Percentiles rank a stretch among this genome's conserved stretches.
Conservation (phyloP, 2,888 invertebrate genomes). For the Metalampra italica region DNA sequence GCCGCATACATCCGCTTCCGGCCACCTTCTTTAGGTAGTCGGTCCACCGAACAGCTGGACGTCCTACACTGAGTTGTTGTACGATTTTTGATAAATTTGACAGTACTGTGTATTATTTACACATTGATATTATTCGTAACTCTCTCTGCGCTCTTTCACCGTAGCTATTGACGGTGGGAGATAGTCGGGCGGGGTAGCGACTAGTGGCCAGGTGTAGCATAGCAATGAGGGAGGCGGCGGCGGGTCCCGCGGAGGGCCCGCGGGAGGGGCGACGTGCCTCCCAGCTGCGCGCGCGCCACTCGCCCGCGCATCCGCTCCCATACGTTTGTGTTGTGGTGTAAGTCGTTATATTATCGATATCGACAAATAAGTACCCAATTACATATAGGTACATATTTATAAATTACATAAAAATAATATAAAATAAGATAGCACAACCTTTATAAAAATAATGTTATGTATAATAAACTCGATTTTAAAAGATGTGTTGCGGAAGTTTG, state of each 20-base stretch:
- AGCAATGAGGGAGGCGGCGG: slow-evolving; percentile 25
- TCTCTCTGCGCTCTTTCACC: not conserved
- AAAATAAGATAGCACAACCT: too few relatives aligned
- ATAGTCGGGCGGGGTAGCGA: not conserved
- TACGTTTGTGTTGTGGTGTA: too few relatives aligned
- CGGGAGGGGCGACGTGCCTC: slow-evolving; percentile 44
- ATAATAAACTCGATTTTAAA: too few relatives aligned
- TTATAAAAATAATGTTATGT: too few relatives aligned
- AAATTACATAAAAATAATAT: not conserved
- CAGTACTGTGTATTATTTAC: too few relatives aligned
- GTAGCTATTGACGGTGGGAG: not conserved
- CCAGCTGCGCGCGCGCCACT: slow-evolving; percentile 40
- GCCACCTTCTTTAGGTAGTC: too few relatives aligned
- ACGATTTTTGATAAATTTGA: too few relatives aligned
- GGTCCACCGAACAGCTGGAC: too few relatives aligned
- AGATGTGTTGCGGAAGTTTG: too few relatives aligned
- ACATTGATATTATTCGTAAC: not conserved
- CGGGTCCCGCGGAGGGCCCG: slow-evolving; percentile 24
- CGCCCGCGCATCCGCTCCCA: slow-evolving; percentile 32
- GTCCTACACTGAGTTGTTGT: too few relatives aligned
- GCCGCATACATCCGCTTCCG: too few relatives aligned
- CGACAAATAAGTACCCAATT: slow-evolving; percentile 16
- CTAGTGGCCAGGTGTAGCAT: slow-evolving; percentile 32
- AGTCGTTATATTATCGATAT: slow-evolving; percentile 10
- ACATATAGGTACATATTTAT: not conserved